These are phyloP conservation scores for Xylophagus ater DNA, from an alignment of 2,888 invertebrate species.

Conservation along the genomic window DNA sequence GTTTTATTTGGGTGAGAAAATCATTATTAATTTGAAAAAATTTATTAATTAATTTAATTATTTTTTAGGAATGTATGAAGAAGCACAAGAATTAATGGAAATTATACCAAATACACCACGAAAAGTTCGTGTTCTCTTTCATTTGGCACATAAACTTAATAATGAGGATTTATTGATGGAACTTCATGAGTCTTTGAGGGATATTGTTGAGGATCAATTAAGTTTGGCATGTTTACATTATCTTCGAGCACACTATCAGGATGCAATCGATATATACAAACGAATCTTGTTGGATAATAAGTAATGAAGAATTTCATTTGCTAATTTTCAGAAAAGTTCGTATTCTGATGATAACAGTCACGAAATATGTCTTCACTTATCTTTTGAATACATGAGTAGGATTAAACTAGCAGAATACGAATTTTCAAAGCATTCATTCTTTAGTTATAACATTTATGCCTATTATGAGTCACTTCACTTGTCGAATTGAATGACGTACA, in stretches of 20 bases:
- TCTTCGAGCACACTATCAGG: conserved; percentile 91
- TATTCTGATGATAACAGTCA: too few relatives aligned
- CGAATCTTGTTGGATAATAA: conserved; percentile 82
- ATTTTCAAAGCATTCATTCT: too few relatives aligned
- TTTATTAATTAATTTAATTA: conserved; percentile 1
- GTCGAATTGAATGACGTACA: too few relatives aligned
- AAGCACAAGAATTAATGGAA: conserved; percentile 53
- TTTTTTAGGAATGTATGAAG: conserved; percentile 48
- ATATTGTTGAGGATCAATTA: conserved; percentile 87
- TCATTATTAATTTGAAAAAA: conserved; percentile 5
- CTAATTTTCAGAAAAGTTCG: too few relatives aligned
- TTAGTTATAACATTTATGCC: too few relatives aligned
- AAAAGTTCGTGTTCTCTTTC: conserved; percentile 75
- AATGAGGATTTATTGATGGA: conserved; percentile 78
- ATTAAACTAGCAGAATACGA: too few relatives aligned
- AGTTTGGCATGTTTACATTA: conserved; percentile 95
- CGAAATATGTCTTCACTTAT: too few relatives aligned
- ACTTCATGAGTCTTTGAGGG: conserved; percentile 73
- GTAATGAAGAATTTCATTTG: too few relatives aligned
- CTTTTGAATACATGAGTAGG: too few relatives aligned
- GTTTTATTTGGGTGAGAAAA: conserved; percentile 78
- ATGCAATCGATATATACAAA: conserved; percentile 97
- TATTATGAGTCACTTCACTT: too few relatives aligned
- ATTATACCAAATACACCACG: conserved; percentile 54
- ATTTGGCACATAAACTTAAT: conserved; percentile 83